Conservation (phyloP, 2,797 vertebrate species). For the Siniperca obscura region DNA sequence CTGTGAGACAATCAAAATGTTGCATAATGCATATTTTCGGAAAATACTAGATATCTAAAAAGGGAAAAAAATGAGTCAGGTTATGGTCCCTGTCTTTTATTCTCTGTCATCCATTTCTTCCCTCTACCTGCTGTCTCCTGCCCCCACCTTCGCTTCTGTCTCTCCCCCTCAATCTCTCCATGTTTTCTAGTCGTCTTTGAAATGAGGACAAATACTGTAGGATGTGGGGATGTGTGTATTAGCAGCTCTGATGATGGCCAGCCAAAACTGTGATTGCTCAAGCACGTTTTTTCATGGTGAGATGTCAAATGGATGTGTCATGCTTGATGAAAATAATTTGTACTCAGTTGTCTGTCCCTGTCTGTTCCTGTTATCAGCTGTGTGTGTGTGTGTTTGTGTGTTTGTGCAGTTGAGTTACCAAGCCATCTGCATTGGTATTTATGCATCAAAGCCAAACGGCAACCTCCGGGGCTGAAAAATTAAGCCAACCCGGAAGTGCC, state of each 20-base stretch:
- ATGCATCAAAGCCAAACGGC: background rate
- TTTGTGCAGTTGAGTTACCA: conserved; percentile 8
- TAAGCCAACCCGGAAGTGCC: too few relatives aligned
- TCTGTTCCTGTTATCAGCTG: conserved; percentile 52
- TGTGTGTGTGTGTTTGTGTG: conserved; percentile 19
- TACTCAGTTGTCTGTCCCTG: conserved; percentile 33
- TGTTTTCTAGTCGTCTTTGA: conserved; percentile 51
- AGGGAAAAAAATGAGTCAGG: background rate
- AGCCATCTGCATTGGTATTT: conserved; percentile 40
- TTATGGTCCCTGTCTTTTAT: conserved; percentile 11
- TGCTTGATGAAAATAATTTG: conserved; percentile 65
- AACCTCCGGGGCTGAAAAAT: too few relatives aligned
- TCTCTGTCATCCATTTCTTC: background rate
- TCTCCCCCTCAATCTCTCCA: conserved; percentile 23
- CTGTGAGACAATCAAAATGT: background rate
- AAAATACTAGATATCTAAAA: conserved; percentile 3
- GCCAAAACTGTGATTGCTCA: conserved; percentile 55
- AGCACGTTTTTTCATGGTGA: conserved; percentile 59
- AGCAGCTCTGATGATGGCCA: conserved; percentile 58
- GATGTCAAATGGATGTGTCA: conserved; percentile 75
- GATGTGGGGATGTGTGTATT: conserved; percentile 52
- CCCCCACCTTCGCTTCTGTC: background rate
- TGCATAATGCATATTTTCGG: background rate
- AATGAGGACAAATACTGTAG: conserved; percentile 58
- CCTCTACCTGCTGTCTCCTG: background rate